These are phyloP conservation scores for Nematopogon swammerdamellus DNA, from an alignment of 2,888 invertebrate species.

Conservation along the genomic window DNA sequence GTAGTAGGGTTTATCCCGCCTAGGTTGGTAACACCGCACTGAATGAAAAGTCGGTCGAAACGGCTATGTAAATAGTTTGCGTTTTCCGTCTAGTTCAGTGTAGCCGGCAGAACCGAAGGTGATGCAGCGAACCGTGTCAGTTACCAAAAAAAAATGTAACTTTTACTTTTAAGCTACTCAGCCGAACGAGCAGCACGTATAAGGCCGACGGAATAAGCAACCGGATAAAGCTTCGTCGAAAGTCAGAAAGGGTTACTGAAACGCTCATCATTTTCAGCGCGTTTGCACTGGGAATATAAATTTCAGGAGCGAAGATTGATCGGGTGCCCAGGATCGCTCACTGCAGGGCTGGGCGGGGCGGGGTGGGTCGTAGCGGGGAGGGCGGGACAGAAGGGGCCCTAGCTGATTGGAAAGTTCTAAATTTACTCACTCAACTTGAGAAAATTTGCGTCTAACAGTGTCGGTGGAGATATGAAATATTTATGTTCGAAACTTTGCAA, in stretches of 20 bases:
- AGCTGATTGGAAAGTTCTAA: background rate
- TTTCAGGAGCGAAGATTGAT: background rate
- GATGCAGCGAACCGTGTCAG: no score
- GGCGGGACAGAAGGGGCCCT: background rate
- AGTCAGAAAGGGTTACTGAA: background rate
- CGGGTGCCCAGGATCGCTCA: background rate
- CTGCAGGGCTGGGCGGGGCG: background rate
- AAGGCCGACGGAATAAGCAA: no score
- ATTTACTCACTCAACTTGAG: background rate
- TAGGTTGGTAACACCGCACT: no score
- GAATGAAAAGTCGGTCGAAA: no score
- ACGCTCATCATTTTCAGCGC: background rate
- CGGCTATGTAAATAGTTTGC: no score
- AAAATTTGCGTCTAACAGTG: background rate
- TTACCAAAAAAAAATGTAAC: no score
- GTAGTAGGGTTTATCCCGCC: no score
- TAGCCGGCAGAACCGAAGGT: no score
- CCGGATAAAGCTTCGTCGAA: background rate
- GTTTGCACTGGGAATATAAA: background rate
- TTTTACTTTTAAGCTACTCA: no score
- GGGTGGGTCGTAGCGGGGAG: background rate
- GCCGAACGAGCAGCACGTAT: no score
- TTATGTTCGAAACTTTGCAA: conserved; percentile 1
- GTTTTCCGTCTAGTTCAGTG: no score
- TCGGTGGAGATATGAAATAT: conserved; percentile 1